phyloP scores from a whole-genome alignment of 2,113 vertebrate species.

The Anguilla japonica region DNA sequence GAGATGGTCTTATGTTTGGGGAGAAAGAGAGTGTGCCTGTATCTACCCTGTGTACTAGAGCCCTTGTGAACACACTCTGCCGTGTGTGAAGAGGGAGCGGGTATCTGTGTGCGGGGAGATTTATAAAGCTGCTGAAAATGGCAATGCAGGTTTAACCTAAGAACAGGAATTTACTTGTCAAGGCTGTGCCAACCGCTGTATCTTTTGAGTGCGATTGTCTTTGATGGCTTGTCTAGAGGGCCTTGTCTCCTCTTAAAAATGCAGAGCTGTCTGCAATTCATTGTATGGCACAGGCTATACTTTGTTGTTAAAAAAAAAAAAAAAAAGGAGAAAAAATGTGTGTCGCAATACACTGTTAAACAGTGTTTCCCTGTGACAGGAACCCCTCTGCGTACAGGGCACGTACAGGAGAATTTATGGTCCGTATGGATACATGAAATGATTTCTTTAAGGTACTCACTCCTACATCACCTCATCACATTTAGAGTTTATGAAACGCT shows the following conservation, averaged over 20 bases:
- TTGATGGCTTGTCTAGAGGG: slow-evolving; percentile 9
- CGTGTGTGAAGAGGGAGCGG: slow-evolving; percentile 26
- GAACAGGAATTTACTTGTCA: slow-evolving; percentile 23
- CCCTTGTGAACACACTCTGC: not conserved
- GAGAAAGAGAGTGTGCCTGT: not conserved
- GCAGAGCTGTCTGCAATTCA: not conserved
- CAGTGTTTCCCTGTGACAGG: not conserved
- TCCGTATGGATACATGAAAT: too few relatives aligned
- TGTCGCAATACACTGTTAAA: not conserved
- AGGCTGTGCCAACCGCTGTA: slow-evolving; percentile 15
- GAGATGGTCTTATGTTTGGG: not conserved
- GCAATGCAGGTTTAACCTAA: slow-evolving; percentile 12
- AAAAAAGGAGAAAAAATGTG: too few relatives aligned
- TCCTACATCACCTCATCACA: too few relatives aligned
- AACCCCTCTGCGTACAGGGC: too few relatives aligned
- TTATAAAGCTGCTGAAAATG: slow-evolving; percentile 20
- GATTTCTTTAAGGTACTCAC: too few relatives aligned
- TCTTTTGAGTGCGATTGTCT: not conserved
- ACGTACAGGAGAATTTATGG: too few relatives aligned
- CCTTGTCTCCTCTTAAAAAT: not conserved
- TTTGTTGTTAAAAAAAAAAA: not conserved
- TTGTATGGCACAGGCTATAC: not conserved
- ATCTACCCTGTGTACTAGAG: not conserved
- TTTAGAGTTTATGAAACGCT: too few relatives aligned
- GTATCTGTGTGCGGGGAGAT: slow-evolving; percentile 13